Evolutionary conservation across 1,140 invertebrate genomes (phyloP).

Genomic region (Leptinotarsa undecemlineata): DNA sequence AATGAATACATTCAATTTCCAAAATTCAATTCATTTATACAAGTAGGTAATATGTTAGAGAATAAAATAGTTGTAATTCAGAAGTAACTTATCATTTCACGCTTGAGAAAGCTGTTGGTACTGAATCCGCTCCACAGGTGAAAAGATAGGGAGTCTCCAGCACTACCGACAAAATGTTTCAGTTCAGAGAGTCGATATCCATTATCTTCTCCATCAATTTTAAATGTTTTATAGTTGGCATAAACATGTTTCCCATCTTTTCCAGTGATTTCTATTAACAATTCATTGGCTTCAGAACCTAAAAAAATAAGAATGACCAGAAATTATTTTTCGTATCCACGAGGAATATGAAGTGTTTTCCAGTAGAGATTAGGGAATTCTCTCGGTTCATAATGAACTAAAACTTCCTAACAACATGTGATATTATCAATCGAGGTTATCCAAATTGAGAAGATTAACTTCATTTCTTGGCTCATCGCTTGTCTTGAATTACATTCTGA

Average conservation of each 20-base stretch:
- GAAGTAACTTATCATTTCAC: too few species aligned
- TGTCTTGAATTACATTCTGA: too few species aligned
- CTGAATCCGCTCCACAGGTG: slow-evolving; percentile 75
- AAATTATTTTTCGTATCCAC: not conserved
- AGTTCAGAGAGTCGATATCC: slow-evolving; percentile 67
- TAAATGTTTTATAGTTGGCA: slow-evolving; percentile 69
- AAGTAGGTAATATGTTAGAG: too few species aligned
- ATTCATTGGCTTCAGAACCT: slow-evolving; percentile 41
- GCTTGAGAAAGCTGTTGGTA: slow-evolving; percentile 53
- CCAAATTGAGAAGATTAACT: too few species aligned
- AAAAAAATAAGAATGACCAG: not conserved
- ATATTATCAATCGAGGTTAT: too few species aligned
- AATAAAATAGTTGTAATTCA: too few species aligned
- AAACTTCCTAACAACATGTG: not conserved
- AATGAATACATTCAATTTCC: too few species aligned
- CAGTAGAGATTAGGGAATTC: not conserved
- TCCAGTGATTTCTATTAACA: slow-evolving; percentile 70
- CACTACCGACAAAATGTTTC: slow-evolving; percentile 64
- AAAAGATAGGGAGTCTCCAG: slow-evolving; percentile 71
- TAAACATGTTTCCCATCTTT: slow-evolving; percentile 59
- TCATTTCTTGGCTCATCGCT: too few species aligned
- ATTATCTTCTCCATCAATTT: slow-evolving; percentile 65
- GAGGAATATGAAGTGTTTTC: not conserved
- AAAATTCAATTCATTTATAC: too few species aligned
- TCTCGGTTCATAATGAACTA: not conserved